Evolutionary conservation across 1,140 invertebrate species (phyloP).

Genomic region (Rhopalosiphum maidis): DNA sequence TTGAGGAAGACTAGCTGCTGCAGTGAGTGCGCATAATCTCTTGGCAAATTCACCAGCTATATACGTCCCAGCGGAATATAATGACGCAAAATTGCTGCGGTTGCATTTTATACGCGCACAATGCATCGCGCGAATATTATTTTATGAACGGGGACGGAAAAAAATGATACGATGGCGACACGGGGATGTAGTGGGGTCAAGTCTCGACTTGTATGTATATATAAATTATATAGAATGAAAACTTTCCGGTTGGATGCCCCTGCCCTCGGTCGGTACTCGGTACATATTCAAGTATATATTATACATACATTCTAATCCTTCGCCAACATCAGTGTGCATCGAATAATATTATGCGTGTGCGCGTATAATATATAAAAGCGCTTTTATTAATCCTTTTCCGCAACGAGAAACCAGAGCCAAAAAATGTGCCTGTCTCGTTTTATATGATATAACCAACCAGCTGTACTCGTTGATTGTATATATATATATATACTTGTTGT

Average conservation of each 20-base stretch:
- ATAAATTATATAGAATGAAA: not conserved
- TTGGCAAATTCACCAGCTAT: not conserved
- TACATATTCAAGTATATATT: not conserved
- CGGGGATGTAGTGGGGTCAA: not conserved
- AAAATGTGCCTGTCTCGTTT: not conserved
- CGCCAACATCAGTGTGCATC: not conserved
- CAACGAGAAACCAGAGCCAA: slow-evolving; percentile 40
- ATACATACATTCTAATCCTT: slow-evolving; percentile 24
- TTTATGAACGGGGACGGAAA: not conserved
- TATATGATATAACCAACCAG: not conserved
- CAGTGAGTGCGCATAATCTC: not conserved
- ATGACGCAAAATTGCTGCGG: not conserved
- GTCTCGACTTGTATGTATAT: not conserved
- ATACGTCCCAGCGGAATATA: not conserved
- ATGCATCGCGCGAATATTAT: not conserved
- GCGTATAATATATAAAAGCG: not conserved
- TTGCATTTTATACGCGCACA: slow-evolving; percentile 1
- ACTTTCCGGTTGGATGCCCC: slow-evolving; percentile 9
- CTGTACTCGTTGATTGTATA: not conserved
- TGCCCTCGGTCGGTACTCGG: not conserved
- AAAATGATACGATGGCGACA: not conserved
- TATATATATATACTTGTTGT: not conserved
- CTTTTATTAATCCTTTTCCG: slow-evolving; percentile 43
- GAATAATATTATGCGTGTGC: not conserved
- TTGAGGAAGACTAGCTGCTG: not conserved